Evolutionary conservation across 2,797 vertebrate species (phyloP).

Genomic region (Acanthurus lineatus): DNA sequence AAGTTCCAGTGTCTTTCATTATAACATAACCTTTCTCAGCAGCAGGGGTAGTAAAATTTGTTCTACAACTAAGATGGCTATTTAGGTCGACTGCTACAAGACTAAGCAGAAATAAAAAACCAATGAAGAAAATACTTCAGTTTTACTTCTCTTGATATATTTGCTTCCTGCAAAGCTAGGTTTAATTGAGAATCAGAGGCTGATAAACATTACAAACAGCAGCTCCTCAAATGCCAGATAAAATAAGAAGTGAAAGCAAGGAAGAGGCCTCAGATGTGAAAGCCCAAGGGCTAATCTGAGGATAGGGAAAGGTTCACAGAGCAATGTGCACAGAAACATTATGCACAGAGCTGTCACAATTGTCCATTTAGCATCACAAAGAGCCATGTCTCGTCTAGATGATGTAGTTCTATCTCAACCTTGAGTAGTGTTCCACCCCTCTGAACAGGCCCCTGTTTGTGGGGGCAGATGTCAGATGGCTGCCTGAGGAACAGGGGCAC

Average conservation of each 20-base stretch:
- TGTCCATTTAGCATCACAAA: constrained; percentile 54
- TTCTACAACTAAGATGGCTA: background rate
- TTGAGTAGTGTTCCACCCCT: constrained; percentile 25
- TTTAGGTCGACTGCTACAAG: background rate
- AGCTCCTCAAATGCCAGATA: constrained; percentile 44
- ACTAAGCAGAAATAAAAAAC: background rate
- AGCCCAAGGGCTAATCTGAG: constrained; percentile 57
- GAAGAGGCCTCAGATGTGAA: constrained; percentile 54
- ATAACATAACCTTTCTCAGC: background rate
- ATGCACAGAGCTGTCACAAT: constrained; percentile 54
- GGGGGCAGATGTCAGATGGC: constrained; percentile 60
- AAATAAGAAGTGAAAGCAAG: constrained; percentile 50
- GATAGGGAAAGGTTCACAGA: constrained; percentile 48
- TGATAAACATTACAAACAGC: constrained; percentile 9
- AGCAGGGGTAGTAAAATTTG: background rate
- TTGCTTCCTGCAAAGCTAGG: background rate
- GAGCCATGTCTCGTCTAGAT: constrained; percentile 42
- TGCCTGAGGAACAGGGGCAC: constrained; percentile 39
- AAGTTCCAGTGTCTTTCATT: too few relatives aligned
- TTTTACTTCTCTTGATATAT: background rate
- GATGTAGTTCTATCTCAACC: constrained; percentile 56
- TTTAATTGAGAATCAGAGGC: constrained; percentile 19
- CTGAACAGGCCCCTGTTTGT: constrained; percentile 56
- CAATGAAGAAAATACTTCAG: background rate
- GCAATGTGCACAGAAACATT: constrained; percentile 56